Evolutionary conservation across 2,888 invertebrate species (phyloP), one percentile per base, ranked within the genome.

Genomic region (Cantharis rustica): DNA sequence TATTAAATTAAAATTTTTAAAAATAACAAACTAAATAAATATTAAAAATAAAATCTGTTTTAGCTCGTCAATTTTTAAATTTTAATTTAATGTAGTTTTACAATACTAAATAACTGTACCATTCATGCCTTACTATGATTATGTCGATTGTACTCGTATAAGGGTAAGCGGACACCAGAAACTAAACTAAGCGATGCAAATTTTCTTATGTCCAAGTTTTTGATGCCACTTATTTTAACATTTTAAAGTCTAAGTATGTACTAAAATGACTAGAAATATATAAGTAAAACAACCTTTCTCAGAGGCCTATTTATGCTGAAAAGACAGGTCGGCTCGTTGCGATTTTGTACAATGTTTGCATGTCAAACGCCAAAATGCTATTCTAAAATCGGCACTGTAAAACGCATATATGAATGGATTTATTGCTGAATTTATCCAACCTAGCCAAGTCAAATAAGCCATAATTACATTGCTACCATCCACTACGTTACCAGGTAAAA

Each of bases 391-490:
- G 0, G 94, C 94, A 78, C 95, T 96, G 88, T 96, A 96, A 85
- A 96, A 96, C 16, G 96, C 96, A 85, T 96, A 96, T 83, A 96
- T 96, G 86, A 96, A 96, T 0, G 96, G 96, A 88, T 96, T 96
- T 80, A 96, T 95, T 4, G 95, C 95, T 0, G 95, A 95, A 86
- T 96, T 96, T 83, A 95, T 93, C 95, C 96, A 96, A 0, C 96
- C 96, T 62, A 96, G 89, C 96, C 96, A 96, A 1, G 95, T 96
- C 72, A 96, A 88, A 72, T 94, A 92, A 68, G 93, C 93, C 92
- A 95, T 93, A 71, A 95, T 86, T 4, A 92, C 90, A 31, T 80
- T 77, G 71, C 85, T 86, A 47, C 47, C 47, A 16, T 85, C 83
- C 3, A 93, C 91, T 81, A 92, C 91, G 71, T 89, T 89, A 73